These are phyloP conservation scores for Lonchura striata DNA, from an alignment of 2,113 vertebrate species.

Conservation along the genomic window DNA sequence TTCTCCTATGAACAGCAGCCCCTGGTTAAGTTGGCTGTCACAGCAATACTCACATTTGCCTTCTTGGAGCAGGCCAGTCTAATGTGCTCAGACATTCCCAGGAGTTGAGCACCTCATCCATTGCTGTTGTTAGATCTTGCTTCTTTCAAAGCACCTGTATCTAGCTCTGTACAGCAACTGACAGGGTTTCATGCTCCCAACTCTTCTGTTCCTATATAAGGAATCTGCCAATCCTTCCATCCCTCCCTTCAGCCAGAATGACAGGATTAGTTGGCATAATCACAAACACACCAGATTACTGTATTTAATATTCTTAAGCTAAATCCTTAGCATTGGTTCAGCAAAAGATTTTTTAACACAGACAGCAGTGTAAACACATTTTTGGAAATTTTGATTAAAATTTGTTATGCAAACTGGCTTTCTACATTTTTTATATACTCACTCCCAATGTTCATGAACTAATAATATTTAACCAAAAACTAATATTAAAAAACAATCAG, in stretches of 20 bases:
- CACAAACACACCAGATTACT: not conserved
- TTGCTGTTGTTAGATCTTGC: not conserved
- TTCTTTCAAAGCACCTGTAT: not conserved
- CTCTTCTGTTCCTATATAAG: not conserved
- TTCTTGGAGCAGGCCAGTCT: not conserved
- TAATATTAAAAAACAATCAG: not conserved
- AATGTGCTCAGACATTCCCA: not conserved
- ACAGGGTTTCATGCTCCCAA: not conserved
- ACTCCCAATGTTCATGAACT: not conserved
- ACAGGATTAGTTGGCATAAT: constrained; percentile 8
- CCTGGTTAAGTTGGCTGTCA: not conserved
- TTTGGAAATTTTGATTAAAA: constrained; percentile 5
- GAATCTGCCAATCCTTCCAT: not conserved
- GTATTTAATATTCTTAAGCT: not conserved
- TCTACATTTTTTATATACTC: not conserved
- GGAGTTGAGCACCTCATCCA: not conserved
- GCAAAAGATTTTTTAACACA: not conserved
- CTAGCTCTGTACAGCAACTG: not conserved
- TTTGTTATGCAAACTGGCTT: not conserved
- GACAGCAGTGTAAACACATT: not conserved
- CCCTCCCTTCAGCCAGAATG: not conserved
- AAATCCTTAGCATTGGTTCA: not conserved
- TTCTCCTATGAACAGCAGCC: not conserved
- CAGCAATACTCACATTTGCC: not conserved
- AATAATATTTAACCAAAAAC: not conserved